Percentiles rank a stretch among this genome's conserved stretches.
phyloP scores from a whole-genome alignment of 2,113 vertebrate species.

The Illadopsis cleaveri region DNA sequence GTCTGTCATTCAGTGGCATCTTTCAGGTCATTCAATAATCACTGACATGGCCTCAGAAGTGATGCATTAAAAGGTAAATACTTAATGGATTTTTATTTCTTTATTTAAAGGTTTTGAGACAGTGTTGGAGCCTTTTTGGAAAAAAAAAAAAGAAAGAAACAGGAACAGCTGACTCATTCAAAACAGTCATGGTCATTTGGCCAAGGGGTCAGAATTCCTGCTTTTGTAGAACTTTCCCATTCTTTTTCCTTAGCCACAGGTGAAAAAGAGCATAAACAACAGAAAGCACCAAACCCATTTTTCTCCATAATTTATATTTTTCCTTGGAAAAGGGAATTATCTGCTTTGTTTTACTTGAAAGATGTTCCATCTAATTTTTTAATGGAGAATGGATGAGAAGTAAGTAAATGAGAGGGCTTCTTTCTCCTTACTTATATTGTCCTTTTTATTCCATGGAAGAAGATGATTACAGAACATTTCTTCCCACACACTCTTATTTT shows the following conservation, averaged over 20 bases:
- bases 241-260: neutral
- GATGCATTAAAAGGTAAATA: neutral
- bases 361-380: neutral
- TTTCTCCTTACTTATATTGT: neutral
- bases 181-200: neutral
- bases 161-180: neutral
- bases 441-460: neutral
- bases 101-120: neutral
- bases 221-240: neutral
- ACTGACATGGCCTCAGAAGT: neutral
- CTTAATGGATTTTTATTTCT: neutral
- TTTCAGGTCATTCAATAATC: neutral
- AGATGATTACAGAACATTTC: conserved; percentile 37
- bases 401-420: neutral
- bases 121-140: neutral
- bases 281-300: neutral
- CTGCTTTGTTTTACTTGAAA: neutral
- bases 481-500: conserved; percentile 40
- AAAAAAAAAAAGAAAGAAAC: neutral
- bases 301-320: neutral
- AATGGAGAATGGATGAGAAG: neutral
- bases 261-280: neutral
- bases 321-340: neutral
- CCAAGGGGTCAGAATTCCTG: neutral
- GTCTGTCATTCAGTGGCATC: neutral